These are phyloP conservation scores for Propsilocerus akamusi DNA, from an alignment of 1,140 invertebrate genomes.

Conservation along the genomic window DNA sequence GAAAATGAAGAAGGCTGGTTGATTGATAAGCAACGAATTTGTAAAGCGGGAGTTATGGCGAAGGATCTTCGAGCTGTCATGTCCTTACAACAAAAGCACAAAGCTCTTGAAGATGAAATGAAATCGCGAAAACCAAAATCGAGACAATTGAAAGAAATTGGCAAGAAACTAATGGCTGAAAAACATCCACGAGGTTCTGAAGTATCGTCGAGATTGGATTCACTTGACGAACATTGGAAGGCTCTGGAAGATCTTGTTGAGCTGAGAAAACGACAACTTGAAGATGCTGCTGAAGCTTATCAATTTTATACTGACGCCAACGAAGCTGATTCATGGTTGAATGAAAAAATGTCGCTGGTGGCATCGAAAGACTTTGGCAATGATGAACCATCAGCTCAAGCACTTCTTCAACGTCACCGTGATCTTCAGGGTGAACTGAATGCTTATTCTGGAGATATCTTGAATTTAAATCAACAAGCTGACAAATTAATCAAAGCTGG, in stretches of 20 bases:
- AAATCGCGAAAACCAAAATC: constrained; percentile 65
- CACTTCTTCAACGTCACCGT: constrained; percentile 66
- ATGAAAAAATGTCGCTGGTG: constrained; percentile 78
- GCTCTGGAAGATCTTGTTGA: constrained; percentile 66
- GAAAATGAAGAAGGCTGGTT: constrained; percentile 89
- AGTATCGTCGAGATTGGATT: constrained; percentile 60
- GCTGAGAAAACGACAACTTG: constrained; percentile 66
- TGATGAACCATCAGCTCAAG: constrained; percentile 77
- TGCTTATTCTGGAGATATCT: constrained; percentile 78
- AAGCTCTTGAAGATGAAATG: constrained; percentile 83
- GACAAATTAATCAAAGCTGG: constrained; percentile 61
- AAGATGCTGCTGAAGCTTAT: constrained; percentile 87
- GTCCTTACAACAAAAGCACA: constrained; percentile 86
- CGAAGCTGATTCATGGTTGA: constrained; percentile 94
- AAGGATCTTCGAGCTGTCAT: constrained; percentile 84
- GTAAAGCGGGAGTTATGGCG: constrained; percentile 72
- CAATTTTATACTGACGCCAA: constrained; percentile 93
- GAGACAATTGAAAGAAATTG: constrained; percentile 53
- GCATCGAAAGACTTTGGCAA: constrained; percentile 73
- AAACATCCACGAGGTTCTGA: constrained; percentile 58
- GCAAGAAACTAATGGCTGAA: constrained; percentile 52
- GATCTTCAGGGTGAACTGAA: constrained; percentile 81
- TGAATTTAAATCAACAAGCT: constrained; percentile 68
- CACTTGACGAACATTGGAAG: constrained; percentile 69
- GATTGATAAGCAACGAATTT: constrained; percentile 81